Conservation (phyloP, 2,888 invertebrate genomes). For the Campoletis raptor region DNA sequence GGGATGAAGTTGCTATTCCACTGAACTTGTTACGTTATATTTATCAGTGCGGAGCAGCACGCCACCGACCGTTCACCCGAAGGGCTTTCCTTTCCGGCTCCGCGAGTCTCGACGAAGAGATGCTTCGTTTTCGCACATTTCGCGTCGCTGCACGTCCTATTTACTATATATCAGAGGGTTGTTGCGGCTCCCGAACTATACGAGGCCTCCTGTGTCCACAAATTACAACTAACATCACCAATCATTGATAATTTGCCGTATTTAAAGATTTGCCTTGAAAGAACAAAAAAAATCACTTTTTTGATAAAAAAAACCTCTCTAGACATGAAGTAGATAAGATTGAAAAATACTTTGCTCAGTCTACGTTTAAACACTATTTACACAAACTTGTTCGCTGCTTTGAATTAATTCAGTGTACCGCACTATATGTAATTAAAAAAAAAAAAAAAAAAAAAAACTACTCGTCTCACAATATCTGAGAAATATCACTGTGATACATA, state of each 20-base stretch:
- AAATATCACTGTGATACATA: background rate
- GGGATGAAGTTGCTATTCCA: conserved; percentile 84
- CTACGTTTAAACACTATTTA: background rate
- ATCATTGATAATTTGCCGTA: conserved; percentile 15
- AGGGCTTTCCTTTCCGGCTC: conserved; percentile 74
- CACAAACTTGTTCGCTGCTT: background rate
- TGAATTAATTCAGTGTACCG: background rate
- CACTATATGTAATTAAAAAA: background rate
- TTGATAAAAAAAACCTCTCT: background rate
- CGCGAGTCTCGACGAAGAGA: conserved; percentile 71
- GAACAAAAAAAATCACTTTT: background rate
- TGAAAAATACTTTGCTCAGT: background rate
- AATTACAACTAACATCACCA: conserved; percentile 16
- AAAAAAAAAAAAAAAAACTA: background rate
- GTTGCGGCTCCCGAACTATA: conserved; percentile 25
- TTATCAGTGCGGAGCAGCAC: conserved; percentile 82
- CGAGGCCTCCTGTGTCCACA: conserved; percentile 3
- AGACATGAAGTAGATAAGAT: background rate
- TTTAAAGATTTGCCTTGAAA: background rate
- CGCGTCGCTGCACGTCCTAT: conserved; percentile 50
- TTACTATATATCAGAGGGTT: conserved; percentile 37
- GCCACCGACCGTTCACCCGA: conserved; percentile 74
- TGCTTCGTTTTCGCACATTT: conserved; percentile 59
- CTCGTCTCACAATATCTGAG: background rate
- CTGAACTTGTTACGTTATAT: conserved; percentile 85